These are phyloP conservation scores for Limnodromus scolopaceus DNA, from an alignment of 2,797 vertebrate species.

Conservation along the genomic window DNA sequence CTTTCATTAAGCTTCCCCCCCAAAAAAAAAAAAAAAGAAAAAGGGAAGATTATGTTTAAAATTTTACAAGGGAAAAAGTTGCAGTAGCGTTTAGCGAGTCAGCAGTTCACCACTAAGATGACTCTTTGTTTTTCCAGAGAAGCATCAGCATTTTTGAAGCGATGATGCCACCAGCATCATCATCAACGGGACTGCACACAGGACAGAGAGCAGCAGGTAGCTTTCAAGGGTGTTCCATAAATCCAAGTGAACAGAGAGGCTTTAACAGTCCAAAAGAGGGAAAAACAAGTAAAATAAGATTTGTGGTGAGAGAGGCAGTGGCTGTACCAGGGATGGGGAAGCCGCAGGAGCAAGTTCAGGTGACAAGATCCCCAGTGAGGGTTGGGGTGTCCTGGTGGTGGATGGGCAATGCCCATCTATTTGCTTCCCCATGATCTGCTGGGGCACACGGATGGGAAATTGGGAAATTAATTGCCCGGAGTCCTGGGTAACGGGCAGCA, in stretches of 20 bases:
- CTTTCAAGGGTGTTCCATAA: neutral
- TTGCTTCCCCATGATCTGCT: fast-evolving
- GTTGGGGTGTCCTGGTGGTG: fast-evolving
- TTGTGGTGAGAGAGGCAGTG: neutral
- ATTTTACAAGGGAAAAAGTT: neutral
- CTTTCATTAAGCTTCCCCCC: constrained; percentile 11
- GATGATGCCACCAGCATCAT: fast-evolving
- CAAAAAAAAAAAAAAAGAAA: neutral
- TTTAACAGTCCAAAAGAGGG: neutral
- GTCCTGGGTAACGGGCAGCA: fast-evolving
- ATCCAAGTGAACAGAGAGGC: neutral
- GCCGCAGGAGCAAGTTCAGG: fast-evolving
- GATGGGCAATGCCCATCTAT: neutral
- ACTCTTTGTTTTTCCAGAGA: neutral
- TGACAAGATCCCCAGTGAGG: fast-evolving
- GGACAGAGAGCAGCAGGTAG: neutral
- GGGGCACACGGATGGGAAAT: fast-evolving
- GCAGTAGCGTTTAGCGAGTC: neutral
- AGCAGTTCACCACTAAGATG: neutral
- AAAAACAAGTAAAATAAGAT: neutral
- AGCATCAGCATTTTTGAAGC: neutral
- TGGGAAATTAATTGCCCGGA: fast-evolving
- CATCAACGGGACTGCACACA: neutral
- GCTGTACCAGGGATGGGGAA: neutral
- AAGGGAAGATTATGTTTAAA: neutral